A percentile compares a stretch with the other conserved stretches of the same genome.
Evolutionary conservation across 2,888 invertebrate genomes (phyloP).

Genomic region (Aquatica leii): DNA sequence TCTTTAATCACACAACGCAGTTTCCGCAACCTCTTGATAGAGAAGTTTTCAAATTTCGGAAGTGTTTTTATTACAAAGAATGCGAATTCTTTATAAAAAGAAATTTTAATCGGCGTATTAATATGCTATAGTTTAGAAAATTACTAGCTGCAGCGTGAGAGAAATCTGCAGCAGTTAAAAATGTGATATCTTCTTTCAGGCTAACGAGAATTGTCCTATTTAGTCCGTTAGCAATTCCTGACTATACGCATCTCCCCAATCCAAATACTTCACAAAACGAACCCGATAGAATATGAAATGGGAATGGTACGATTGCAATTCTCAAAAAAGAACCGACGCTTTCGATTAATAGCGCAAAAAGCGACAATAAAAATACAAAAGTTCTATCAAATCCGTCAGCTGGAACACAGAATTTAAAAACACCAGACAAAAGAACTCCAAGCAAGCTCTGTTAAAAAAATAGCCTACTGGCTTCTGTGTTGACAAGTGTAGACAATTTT

Average conservation of each 20-base stretch:
- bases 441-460: background rate
- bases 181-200: slow-evolving; percentile 33
- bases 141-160: slow-evolving; percentile 35
- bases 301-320: background rate
- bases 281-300: background rate
- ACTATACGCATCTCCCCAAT: too few species aligned
- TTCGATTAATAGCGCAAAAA: background rate
- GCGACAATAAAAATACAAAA: background rate
- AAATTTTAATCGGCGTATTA: slow-evolving; percentile 34
- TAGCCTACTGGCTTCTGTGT: background rate
- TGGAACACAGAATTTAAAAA: background rate
- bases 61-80: too few species aligned
- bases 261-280: background rate
- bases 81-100: too few species aligned
- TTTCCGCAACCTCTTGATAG: too few species aligned
- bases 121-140: slow-evolving; percentile 35
- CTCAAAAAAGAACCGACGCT: background rate
- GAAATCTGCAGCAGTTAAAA: slow-evolving; percentile 39
- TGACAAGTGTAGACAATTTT: too few species aligned
- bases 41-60: too few species aligned
- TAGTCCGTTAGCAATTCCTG: too few species aligned
- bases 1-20: too few species aligned
- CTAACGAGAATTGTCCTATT: too few species aligned
- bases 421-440: background rate
- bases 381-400: too few species aligned